These are phyloP conservation scores for Sorex fumeus DNA, from an alignment of 2,113 vertebrate genomes.

Conservation along the genomic window DNA sequence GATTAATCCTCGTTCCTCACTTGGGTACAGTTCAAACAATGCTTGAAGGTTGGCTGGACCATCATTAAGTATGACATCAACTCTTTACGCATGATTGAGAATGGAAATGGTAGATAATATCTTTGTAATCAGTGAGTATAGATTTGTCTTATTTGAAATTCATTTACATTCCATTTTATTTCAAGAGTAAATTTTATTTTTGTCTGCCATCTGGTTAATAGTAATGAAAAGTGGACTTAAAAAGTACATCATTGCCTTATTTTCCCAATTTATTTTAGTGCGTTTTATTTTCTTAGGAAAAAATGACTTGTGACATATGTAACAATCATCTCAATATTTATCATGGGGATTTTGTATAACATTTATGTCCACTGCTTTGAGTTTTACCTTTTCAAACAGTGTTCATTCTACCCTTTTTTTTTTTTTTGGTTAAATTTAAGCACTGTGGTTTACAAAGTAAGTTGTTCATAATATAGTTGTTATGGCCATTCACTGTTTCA, in stretches of 20 bases:
- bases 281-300: slow-evolving; percentile 22
- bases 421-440: no score
- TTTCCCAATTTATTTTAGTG: neutral
- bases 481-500: no score
- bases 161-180: slow-evolving; percentile 20
- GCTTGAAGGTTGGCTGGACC: neutral
- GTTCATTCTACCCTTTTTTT: neutral
- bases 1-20: neutral
- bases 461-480: no score
- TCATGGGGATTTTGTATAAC: neutral
- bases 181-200: slow-evolving; percentile 48
- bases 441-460: no score
- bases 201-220: slow-evolving; percentile 35
- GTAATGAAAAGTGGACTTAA: slow-evolving; percentile 13
- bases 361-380: slow-evolving; percentile 12
- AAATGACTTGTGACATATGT: slow-evolving; percentile 50
- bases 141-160: neutral
- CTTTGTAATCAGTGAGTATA: slow-evolving; percentile 31
- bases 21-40: neutral
- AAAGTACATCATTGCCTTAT: slow-evolving; percentile 20
- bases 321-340: slow-evolving; percentile 41
- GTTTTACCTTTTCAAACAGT: slow-evolving; percentile 52
- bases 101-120: neutral
- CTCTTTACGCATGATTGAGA: neutral
- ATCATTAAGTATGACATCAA: neutral